Conservation (phyloP, 2,888 invertebrate genomes). For the Andrena trimmerana region DNA sequence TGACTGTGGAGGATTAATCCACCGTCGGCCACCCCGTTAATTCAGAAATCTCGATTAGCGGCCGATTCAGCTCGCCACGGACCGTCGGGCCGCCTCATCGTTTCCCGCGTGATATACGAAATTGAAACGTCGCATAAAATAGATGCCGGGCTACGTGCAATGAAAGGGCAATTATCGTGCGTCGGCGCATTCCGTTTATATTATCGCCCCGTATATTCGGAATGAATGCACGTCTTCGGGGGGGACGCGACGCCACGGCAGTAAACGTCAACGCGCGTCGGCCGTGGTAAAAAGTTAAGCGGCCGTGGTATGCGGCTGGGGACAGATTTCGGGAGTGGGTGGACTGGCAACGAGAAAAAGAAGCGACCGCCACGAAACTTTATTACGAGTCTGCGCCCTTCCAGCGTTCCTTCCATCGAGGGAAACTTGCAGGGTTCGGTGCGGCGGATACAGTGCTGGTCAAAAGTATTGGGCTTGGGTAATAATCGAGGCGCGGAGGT, state of each 20-base stretch:
- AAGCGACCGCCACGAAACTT: slow-evolving; percentile 11
- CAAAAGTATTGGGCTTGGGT: slow-evolving; percentile 10
- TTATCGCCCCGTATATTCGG: slow-evolving; percentile 32
- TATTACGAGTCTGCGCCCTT: slow-evolving; percentile 24
- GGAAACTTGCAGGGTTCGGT: slow-evolving; percentile 24
- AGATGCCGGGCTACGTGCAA: slow-evolving; percentile 51
- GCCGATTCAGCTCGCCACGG: slow-evolving; percentile 15
- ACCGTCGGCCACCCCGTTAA: slow-evolving; percentile 20
- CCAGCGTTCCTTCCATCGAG: slow-evolving; percentile 29
- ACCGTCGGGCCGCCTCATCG: background rate
- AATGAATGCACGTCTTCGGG: slow-evolving; percentile 5
- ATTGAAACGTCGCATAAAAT: slow-evolving; percentile 65
- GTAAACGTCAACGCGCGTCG: slow-evolving; percentile 40
- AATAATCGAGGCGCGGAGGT: background rate
- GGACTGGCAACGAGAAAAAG: slow-evolving; percentile 11
- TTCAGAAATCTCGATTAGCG: slow-evolving; percentile 52
- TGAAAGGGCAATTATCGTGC: slow-evolving; percentile 60
- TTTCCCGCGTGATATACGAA: slow-evolving; percentile 56
- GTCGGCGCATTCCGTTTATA: slow-evolving; percentile 21
- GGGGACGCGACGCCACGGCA: slow-evolving; percentile 10
- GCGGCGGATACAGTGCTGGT: slow-evolving; percentile 6
- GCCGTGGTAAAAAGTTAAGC: slow-evolving; percentile 47
- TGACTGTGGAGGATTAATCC: slow-evolving; percentile 28
- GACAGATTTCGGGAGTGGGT: slow-evolving; percentile 29
- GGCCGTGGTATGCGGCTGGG: slow-evolving; percentile 37